Conservation (phyloP, 37 sponge, comb jelly and placozoan species). For the Petrosia ficiformis region DNA sequence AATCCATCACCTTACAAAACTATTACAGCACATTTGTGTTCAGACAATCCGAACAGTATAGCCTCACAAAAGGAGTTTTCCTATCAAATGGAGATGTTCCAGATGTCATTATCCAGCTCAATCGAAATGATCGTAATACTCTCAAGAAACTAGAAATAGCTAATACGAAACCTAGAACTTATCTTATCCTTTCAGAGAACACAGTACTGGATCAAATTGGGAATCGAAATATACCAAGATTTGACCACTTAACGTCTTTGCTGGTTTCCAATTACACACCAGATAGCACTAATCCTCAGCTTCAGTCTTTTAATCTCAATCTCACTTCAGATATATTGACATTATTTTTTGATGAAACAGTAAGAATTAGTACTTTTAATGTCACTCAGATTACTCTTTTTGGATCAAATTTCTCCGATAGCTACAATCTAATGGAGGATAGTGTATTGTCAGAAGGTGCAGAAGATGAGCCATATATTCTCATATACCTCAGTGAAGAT, state of each 20-base stretch:
- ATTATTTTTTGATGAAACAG: constrained; percentile 83
- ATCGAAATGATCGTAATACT: constrained; percentile 66
- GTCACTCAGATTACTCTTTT: constrained; percentile 62
- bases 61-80: constrained; percentile 57
- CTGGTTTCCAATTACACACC: constrained; percentile 22
- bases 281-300: constrained; percentile 58
- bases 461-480: constrained; percentile 48
- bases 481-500: constrained; percentile 57
- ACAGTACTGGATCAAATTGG: constrained; percentile 76
- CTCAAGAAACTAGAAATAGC: constrained; percentile 76
- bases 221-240: constrained; percentile 52
- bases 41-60: constrained; percentile 22
- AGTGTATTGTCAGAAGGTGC: constrained; percentile 19
- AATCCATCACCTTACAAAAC: constrained; percentile 59
- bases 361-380: constrained; percentile 46
- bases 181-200: constrained; percentile 47
- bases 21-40: constrained; percentile 52
- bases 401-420: constrained; percentile 11
- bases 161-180: constrained; percentile 29
- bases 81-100: constrained; percentile 45
- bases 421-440: constrained; percentile 58
- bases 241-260: constrained; percentile 56
- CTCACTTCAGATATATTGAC: constrained; percentile 68
- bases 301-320: constrained; percentile 70
- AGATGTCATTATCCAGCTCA: constrained; percentile 45